Base-by-base conservation (phyloP, 2,888 invertebrate genomes). In the Tromatobia lineatoria region DNA sequence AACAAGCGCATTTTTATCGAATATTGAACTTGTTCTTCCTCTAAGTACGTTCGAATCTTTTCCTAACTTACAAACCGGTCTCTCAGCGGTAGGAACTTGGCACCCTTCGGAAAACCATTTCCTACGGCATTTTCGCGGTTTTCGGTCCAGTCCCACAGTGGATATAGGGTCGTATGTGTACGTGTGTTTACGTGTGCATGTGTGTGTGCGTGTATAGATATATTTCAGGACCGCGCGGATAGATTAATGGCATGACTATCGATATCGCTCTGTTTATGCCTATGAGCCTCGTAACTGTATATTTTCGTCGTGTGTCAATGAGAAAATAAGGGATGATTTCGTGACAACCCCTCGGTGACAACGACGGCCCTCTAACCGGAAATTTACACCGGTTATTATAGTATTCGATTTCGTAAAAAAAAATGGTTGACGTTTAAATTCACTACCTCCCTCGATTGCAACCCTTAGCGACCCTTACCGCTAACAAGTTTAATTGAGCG, bases 71-170 rank as follows among this genome's bases (percentile, higher is more conserved):
- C 25, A 10, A 54, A 42, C 13, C 34, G 54, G 38, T 57, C 70
- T 52, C 70, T 71, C 23, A 38, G 54, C 25, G 59, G 50, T 64
- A 34, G 71, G 59, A 59, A 25, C 25, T 57, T 25, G 23, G 54
- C 25, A 23, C 23, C 23, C 50, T 7, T n/a, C 47, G 15, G 47
- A 83, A 71, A 76, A 52, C 23, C 66, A 57, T 66, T 82, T 80
- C 25, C 61, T 64, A 80, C 64, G 69, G 64, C 83, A 82, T 74
- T 86, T 87, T 85, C 82, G 82, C 85, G 86, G 83, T 85, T 87
- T 85, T 80, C 80, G 76, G 50, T 61, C 75, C 80, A 76, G 67
- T 66, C 67, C 76, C 80, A 59, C 52, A 52, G 23, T 18, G 70
- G 66, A 50, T 71, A 80, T 83, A 87, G 78, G 70, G 23, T 25